phyloP scores from a whole-genome alignment of 2,888 invertebrate genomes.

The Sclerodermus sp. region DNA sequence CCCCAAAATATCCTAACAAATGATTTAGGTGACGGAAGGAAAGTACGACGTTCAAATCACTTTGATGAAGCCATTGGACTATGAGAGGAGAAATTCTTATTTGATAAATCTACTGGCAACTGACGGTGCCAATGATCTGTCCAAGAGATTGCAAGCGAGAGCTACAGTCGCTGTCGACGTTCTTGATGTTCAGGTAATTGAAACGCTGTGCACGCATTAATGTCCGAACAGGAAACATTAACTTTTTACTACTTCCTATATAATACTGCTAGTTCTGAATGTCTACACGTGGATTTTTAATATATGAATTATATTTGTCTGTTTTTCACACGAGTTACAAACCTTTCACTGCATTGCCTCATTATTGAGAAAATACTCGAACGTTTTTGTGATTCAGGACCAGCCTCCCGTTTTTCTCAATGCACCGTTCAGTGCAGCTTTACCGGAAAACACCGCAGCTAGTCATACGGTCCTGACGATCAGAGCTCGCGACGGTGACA shows the following conservation, averaged over 20 bases:
- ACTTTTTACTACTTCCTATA: too few relatives aligned
- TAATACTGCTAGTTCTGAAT: too few relatives aligned
- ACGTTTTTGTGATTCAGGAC: constrained; percentile 59
- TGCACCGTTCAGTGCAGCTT: constrained; percentile 77
- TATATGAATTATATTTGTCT: too few relatives aligned
- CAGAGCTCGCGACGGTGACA: constrained; percentile 79
- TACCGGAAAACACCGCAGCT: constrained; percentile 73
- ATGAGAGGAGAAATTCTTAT: constrained; percentile 74
- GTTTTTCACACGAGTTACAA: too few relatives aligned
- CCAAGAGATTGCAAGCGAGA: constrained; percentile 65
- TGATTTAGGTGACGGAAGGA: constrained; percentile 68
- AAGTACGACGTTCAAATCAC: constrained; percentile 71
- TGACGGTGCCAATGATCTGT: constrained; percentile 64
- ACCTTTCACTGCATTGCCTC: too few relatives aligned
- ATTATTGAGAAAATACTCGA: too few relatives aligned
- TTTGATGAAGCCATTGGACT: constrained; percentile 72
- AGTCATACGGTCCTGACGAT: constrained; percentile 67
- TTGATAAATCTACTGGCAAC: constrained; percentile 69
- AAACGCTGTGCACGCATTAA: neutral
- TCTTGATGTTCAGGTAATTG: constrained; percentile 68
- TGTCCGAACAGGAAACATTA: too few relatives aligned
- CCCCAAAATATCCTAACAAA: neutral
- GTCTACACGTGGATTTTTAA: too few relatives aligned
- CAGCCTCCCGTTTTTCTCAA: constrained; percentile 80
- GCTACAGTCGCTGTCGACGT: constrained; percentile 77